Evolutionary conservation across 2,113 vertebrate genomes (phyloP), one percentile per base, ranked within the genome.

Genomic region (Tachuris rubrigastra): DNA sequence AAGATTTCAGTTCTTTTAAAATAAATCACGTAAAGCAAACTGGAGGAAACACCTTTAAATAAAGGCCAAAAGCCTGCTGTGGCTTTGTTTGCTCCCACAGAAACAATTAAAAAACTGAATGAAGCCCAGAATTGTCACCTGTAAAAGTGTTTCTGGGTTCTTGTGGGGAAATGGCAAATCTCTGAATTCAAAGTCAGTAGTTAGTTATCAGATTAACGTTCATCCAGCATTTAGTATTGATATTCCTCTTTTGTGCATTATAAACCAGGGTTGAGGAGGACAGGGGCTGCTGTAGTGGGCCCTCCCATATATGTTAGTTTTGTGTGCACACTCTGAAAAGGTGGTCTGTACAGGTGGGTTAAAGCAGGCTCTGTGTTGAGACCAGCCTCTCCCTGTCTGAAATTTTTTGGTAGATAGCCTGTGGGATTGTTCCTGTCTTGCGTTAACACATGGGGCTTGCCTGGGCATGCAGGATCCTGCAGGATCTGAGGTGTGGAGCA

Each of bases 361-460:
- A 55, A 68, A 56, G 30, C 8, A 9, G 24, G 19, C 27, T 83
- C 53, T 63, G n/a, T 30, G 10, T 60, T 52, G n/a, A 52, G 46
- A 20, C 46, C 50, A 25, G 50, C 22, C 12, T 62, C 10, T 66
- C 18, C 10, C 6, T 30, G 31, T 17, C 28, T 60, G 46, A 42
- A 59, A 24, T 33, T 47, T 52, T 67, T 33, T 62, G 9, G 13
- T 41, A 62, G 37, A 10, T 31, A 69, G 37, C 63, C 41, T 30
- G 7, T 63, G 23, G 33, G 31, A 47, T 4, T 28, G 6, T 31
- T 67, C 37, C 49, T 1, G 1, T 71, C 8, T 24, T 89, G 53
- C 24, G 30, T 56, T 27, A 25, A 68, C 4, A 3, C 0, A 0
- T 14, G 35, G 12, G 21, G 15, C 9, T n/a, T 13, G 25, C 24